Base-by-base conservation (phyloP, 2,888 invertebrate genomes). In the Deladenus siricidicola region DNA sequence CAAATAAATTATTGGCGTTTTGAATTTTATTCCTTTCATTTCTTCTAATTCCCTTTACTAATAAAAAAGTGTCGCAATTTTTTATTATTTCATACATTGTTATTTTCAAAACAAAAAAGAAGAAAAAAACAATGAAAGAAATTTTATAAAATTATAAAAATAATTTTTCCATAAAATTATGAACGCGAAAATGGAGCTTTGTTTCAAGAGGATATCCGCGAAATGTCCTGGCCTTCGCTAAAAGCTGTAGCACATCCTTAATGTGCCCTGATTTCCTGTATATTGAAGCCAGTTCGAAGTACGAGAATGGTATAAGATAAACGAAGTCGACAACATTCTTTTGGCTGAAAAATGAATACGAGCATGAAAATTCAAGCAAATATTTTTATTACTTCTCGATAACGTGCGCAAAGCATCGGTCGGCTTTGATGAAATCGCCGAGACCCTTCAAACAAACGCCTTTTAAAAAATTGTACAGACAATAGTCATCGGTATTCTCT, bases 251-350 rank as follows among this genome's bases (percentile, higher is more conserved):
- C 1, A 90, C 88, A 55, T 85, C 85, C 29, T 85, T 84, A 47
- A 80, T 81, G 50, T 87, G 85, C 6, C 87, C 87, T 67, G 86
- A 84, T 44, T 86, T 84, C 76, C 86, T 85, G 30, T 88, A 85
- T 59, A 91, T 83, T 76, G 89, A 83, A 0, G 89, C 92, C 73
- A 90, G 83, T 80, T 94, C 93, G 17, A 89, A 87, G 53, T 86
- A 84, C 3, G 90, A 85, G 80, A 88, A 92, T 0, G 93, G 92
- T 19, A 89, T 83, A 58, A 94, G 80, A 81, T 88, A 91, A 0
- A 84, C 84, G 79, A 93, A 90, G 66, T 89, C 87, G 62, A 87
- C 86, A 61, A 93, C 85, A 52, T 85, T 71, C 60, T 79, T 79
- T 63, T 81, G 80, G 66, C 82, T 82, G 74, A 49, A 70, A 71